Conservation (phyloP, 2,888 invertebrate genomes). For the Xestia ashworthii region DNA sequence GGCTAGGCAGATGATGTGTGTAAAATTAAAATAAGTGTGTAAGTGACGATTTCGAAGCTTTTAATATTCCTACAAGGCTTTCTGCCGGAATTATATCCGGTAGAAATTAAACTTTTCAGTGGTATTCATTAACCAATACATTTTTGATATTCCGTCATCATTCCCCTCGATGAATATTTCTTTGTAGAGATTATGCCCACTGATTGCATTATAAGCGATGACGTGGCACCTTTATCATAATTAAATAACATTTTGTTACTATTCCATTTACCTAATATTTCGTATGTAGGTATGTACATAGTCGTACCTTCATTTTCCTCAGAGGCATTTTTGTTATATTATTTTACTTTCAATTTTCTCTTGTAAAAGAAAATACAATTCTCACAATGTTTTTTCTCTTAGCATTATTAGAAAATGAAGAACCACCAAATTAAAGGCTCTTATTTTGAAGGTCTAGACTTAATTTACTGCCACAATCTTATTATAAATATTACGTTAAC, state of each 20-base stretch:
- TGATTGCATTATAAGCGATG: neutral
- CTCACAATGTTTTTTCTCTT: neutral
- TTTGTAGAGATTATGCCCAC: neutral
- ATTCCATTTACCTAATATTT: neutral
- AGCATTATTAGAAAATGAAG: conserved; percentile 4
- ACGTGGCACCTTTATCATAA: neutral
- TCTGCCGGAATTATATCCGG: neutral
- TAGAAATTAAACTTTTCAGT: neutral
- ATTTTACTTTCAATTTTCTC: neutral
- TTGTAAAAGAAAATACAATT: conserved; percentile 6
- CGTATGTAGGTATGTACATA: neutral
- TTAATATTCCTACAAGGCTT: neutral
- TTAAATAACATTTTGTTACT: neutral
- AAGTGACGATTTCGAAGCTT: neutral
- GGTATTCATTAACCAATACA: fast-evolving
- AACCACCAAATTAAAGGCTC: neutral
- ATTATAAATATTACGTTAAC: conserved; percentile 23
- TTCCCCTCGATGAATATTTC: neutral
- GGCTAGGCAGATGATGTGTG: neutral
- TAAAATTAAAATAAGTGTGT: too few species aligned
- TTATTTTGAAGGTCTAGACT: conserved; percentile 5
- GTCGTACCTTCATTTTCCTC: neutral
- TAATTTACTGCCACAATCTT: conserved; percentile 24
- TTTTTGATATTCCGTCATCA: neutral
- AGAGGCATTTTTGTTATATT: neutral